Evolutionary conservation across 2,113 vertebrate species (phyloP).

Genomic region (Otolemur garnettii): DNA sequence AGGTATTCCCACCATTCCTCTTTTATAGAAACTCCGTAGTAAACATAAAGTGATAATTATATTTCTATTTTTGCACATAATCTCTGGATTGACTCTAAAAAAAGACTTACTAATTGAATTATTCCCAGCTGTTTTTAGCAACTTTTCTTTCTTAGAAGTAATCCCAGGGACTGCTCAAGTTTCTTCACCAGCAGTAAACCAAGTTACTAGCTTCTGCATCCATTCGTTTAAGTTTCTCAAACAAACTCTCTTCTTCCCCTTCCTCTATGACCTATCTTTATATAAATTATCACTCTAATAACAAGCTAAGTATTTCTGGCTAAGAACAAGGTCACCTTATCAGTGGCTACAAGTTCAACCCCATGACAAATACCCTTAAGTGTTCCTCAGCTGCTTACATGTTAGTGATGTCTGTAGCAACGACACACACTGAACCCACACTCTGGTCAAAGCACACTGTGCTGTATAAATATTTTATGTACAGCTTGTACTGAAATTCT

Average conservation of each 20-base stretch:
- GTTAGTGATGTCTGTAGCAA: neutral
- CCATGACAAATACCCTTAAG: neutral
- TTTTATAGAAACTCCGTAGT: neutral
- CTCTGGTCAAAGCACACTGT: neutral
- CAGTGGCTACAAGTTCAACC: neutral
- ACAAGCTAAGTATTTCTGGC: neutral
- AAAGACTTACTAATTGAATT: neutral
- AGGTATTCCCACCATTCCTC: neutral
- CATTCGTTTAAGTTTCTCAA: neutral
- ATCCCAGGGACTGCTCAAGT: neutral
- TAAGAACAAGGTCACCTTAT: neutral
- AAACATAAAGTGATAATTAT: neutral
- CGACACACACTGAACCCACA: neutral
- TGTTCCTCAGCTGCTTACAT: neutral
- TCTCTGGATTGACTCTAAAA: neutral
- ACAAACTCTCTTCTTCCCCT: neutral
- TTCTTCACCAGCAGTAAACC: neutral
- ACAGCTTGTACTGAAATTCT: constrained; percentile 59
- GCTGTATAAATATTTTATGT: constrained; percentile 71
- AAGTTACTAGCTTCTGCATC: neutral
- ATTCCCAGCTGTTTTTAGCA: neutral
- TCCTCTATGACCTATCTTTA: neutral
- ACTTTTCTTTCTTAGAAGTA: neutral
- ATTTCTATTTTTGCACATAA: neutral
- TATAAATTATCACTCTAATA: neutral